Evolutionary conservation across 2,113 vertebrate genomes (phyloP).

Genomic region (Microcebus murinus): DNA sequence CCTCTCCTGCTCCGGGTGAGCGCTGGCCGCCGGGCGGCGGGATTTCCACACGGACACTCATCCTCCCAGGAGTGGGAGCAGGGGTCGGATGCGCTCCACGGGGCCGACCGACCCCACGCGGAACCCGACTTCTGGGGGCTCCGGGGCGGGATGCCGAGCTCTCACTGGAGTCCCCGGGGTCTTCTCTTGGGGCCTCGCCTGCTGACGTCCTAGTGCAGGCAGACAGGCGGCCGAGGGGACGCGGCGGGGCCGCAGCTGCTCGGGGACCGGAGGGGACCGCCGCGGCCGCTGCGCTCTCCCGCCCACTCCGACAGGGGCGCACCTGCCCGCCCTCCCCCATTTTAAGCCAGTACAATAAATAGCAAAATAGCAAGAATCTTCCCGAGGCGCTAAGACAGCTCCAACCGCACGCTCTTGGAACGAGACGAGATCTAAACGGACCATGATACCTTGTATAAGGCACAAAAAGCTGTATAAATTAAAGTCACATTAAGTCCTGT

Average conservation of each 20-base stretch:
- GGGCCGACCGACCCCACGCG: rapidly evolving
- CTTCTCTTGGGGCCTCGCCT: background rate
- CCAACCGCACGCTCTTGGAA: background rate
- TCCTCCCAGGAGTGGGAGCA: background rate
- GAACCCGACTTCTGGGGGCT: background rate
- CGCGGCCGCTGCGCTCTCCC: rapidly evolving
- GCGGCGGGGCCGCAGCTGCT: background rate
- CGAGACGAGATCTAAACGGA: background rate
- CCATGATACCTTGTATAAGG: background rate
- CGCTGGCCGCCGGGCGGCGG: background rate
- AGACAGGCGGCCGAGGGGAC: background rate
- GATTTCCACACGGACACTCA: background rate
- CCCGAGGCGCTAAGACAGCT: background rate
- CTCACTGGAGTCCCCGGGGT: background rate
- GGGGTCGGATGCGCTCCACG: background rate
- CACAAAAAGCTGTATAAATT: background rate
- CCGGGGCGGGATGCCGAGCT: background rate
- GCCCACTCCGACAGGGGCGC: background rate
- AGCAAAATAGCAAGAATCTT: background rate
- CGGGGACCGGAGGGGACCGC: background rate
- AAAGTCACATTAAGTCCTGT: background rate
- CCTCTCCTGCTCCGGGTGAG: background rate
- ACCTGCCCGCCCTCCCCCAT: background rate
- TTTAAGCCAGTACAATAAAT: background rate
- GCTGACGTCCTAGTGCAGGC: too few relatives aligned